Evolutionary conservation across 2,113 vertebrate genomes (phyloP).

Genomic region (Tauraco erythrolophus): DNA sequence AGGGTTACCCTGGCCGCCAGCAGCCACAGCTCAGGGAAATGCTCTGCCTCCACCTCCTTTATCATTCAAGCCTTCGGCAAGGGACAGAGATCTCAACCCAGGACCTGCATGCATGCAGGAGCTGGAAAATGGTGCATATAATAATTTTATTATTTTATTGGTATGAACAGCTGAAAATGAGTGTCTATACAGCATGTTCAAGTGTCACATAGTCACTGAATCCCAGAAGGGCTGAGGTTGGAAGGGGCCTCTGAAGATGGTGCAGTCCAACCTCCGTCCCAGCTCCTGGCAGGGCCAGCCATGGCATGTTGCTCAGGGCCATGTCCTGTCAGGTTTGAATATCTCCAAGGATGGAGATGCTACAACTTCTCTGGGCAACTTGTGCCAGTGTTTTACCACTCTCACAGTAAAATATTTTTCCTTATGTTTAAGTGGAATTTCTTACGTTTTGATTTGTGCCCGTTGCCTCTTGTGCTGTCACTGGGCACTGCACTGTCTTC

Average conservation of each 20-base stretch:
- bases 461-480: not conserved
- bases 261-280: not conserved
- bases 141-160: not conserved
- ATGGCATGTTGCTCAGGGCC: not conserved
- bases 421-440: no score
- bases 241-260: not conserved
- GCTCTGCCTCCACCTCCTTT: not conserved
- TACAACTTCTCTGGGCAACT: not conserved
- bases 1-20: not conserved
- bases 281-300: not conserved
- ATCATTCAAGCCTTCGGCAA: not conserved
- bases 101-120: not conserved
- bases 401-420: no score
- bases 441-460: no score
- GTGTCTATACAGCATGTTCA: not conserved
- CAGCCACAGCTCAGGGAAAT: not conserved
- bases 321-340: not conserved
- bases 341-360: not conserved
- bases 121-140: not conserved
- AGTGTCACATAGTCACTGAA: accelerated
- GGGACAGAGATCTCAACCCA: not conserved
- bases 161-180: not conserved
- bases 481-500: not conserved
- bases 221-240: not conserved
- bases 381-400: no score